Percentiles rank a stretch among this genome's conserved stretches.
Conservation (phyloP, 2,888 invertebrate species). For the Drosophila parthenogenetica region DNA sequence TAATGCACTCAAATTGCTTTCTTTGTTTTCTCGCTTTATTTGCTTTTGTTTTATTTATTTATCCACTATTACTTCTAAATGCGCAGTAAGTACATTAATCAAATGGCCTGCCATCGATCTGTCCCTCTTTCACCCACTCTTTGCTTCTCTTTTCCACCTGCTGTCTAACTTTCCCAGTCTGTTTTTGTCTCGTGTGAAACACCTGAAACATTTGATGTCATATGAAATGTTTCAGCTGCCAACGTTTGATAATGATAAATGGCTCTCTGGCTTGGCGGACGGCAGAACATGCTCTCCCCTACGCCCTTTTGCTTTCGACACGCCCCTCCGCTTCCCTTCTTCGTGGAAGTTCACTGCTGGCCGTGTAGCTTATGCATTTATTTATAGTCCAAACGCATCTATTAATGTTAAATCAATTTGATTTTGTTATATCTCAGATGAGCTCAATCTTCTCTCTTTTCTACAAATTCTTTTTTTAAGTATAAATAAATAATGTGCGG, state of each 20-base stretch:
- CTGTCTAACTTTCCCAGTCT: not conserved
- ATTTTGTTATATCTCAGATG: slow-evolving; percentile 36
- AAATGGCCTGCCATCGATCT: slow-evolving; percentile 54
- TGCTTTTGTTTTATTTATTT: slow-evolving; percentile 53
- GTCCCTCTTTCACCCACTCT: not conserved
- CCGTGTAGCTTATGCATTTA: slow-evolving; percentile 50
- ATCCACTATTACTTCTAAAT: slow-evolving; percentile 47
- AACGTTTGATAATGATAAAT: slow-evolving; percentile 73
- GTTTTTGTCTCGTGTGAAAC: slow-evolving; percentile 26
- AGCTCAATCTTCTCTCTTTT: slow-evolving; percentile 11
- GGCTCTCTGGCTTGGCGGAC: slow-evolving; percentile 36
- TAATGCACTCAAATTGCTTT: slow-evolving; percentile 60
- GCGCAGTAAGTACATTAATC: slow-evolving; percentile 57
- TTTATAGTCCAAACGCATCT: slow-evolving; percentile 55
- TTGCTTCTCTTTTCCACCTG: not conserved
- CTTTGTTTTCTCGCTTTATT: slow-evolving; percentile 48
- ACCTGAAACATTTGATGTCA: slow-evolving; percentile 64
- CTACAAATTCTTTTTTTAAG: slow-evolving; percentile 12
- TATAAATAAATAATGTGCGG: slow-evolving; percentile 65
- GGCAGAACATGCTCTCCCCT: not conserved
- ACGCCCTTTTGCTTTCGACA: too few relatives aligned
- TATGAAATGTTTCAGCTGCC: slow-evolving; percentile 67
- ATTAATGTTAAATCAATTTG: slow-evolving; percentile 52
- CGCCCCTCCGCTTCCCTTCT: slow-evolving; percentile 6
- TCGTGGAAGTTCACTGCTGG: slow-evolving; percentile 64